Conservation (phyloP, 2,797 vertebrate species). For the Momotus momota region DNA sequence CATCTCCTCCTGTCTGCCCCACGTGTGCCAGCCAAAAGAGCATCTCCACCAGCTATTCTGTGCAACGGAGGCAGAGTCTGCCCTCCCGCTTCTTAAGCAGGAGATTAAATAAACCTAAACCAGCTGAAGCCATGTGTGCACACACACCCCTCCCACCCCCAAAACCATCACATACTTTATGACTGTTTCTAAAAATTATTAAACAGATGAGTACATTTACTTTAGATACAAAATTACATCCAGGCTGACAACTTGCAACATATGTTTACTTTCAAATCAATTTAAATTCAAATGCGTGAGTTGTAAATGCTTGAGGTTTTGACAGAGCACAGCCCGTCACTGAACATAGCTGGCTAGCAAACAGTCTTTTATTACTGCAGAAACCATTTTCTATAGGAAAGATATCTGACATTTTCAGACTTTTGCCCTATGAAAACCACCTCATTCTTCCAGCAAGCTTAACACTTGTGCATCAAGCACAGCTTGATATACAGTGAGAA, state of each 20-base stretch:
- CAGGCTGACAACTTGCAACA: not conserved
- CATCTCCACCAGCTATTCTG: not conserved
- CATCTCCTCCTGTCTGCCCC: rapidly evolving
- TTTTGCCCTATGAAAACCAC: constrained; percentile 48
- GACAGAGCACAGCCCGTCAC: not conserved
- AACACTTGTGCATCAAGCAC: not conserved
- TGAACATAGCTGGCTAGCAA: constrained; percentile 66
- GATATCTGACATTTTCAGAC: constrained; percentile 45
- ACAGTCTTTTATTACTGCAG: constrained; percentile 38
- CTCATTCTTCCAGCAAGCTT: constrained; percentile 34
- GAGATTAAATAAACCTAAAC: not conserved
- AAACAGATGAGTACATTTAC: constrained; percentile 19
- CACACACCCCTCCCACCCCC: not conserved
- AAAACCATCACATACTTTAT: not conserved
- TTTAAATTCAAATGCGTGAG: not conserved
- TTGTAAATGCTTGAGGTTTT: constrained; percentile 54
- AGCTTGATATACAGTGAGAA: not conserved
- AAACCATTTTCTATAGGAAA: constrained; percentile 7
- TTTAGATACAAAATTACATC: constrained; percentile 1
- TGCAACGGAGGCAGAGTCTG: not conserved
- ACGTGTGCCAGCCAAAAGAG: not conserved
- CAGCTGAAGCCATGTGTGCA: not conserved
- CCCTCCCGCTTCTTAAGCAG: not conserved
- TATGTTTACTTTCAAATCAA: not conserved
- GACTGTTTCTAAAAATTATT: constrained; percentile 27